Evolutionary conservation across 2,888 invertebrate genomes (phyloP).

Genomic region (Campoplex capitator): DNA sequence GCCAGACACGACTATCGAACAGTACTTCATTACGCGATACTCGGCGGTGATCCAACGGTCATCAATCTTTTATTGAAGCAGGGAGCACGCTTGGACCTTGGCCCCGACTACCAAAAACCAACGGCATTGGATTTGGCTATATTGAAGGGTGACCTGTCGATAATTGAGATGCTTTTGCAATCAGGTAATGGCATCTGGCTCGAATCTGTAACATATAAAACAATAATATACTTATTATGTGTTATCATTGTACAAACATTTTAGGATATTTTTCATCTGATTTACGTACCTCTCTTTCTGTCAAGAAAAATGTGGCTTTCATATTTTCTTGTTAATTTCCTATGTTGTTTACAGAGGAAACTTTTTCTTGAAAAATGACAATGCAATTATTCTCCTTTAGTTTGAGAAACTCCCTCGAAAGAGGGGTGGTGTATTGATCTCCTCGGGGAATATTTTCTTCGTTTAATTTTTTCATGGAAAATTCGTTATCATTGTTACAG

Average conservation of each 20-base stretch:
- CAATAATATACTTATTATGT: constrained; percentile 7
- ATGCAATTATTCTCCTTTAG: background rate
- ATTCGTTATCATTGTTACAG: constrained; percentile 81
- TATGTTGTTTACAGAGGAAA: background rate
- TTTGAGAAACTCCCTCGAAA: background rate
- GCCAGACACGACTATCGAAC: constrained; percentile 95
- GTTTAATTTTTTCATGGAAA: background rate
- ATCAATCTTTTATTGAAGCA: constrained; percentile 93
- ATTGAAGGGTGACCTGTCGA: constrained; percentile 91
- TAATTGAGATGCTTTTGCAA: constrained; percentile 89
- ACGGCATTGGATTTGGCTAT: constrained; percentile 95
- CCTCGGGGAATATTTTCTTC: background rate
- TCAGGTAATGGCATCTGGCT: constrained; percentile 86
- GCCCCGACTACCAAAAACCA: constrained; percentile 88
- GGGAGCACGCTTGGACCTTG: constrained; percentile 90
- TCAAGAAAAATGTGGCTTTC: background rate
- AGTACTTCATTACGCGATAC: constrained; percentile 94
- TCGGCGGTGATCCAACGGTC: constrained; percentile 90
- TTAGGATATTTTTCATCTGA: background rate
- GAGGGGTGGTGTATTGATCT: background rate
- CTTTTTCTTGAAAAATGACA: background rate
- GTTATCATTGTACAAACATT: constrained; percentile 26
- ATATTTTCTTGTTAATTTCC: background rate
- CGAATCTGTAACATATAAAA: constrained; percentile 1
- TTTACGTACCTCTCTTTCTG: background rate